Percentiles rank a stretch among this genome's conserved stretches.
These are phyloP conservation scores for Cebidichthys violaceus DNA, from an alignment of 2,113 vertebrate species.

Conservation along the genomic window DNA sequence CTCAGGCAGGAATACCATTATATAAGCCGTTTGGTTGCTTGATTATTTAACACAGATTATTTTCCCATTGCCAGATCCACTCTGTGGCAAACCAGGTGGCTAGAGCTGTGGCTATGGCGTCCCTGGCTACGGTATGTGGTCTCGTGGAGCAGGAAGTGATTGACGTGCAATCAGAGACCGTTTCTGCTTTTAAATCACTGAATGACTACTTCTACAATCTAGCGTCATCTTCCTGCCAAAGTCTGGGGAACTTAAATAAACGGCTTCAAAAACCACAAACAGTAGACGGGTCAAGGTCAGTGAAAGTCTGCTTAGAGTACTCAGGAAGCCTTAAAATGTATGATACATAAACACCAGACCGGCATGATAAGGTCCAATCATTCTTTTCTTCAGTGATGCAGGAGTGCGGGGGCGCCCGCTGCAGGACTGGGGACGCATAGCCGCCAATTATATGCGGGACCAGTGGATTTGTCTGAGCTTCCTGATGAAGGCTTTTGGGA, in stretches of 20 bases:
- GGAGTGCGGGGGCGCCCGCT: slow-evolving; percentile 74
- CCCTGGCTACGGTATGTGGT: slow-evolving; percentile 85
- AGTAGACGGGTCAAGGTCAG: slow-evolving; percentile 76
- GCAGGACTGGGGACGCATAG: slow-evolving; percentile 91
- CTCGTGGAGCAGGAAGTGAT: slow-evolving; percentile 68
- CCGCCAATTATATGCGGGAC: slow-evolving; percentile 87
- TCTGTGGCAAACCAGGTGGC: slow-evolving; percentile 85
- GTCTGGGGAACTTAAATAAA: slow-evolving; percentile 78
- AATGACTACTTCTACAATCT: slow-evolving; percentile 73
- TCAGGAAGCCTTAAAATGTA: background rate
- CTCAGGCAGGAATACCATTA: background rate
- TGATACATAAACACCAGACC: background rate
- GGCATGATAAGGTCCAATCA: background rate
- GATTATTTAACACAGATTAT: slow-evolving; percentile 13
- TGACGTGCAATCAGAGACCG: slow-evolving; percentile 66
- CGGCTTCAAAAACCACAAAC: slow-evolving; percentile 85
- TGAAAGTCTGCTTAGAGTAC: background rate
- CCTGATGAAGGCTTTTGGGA: slow-evolving; percentile 72
- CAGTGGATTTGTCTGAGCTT: slow-evolving; percentile 92
- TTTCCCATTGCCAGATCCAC: slow-evolving; percentile 75
- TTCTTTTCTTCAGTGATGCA: slow-evolving; percentile 69
- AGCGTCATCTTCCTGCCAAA: slow-evolving; percentile 41
- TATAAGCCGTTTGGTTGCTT: background rate
- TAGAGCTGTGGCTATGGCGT: slow-evolving; percentile 85
- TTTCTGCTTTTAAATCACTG: slow-evolving; percentile 73